A percentile compares a stretch with the other conserved stretches of the same genome.
Evolutionary conservation across 2,888 invertebrate species (phyloP).

Genomic region (Ethmia dodecea): DNA sequence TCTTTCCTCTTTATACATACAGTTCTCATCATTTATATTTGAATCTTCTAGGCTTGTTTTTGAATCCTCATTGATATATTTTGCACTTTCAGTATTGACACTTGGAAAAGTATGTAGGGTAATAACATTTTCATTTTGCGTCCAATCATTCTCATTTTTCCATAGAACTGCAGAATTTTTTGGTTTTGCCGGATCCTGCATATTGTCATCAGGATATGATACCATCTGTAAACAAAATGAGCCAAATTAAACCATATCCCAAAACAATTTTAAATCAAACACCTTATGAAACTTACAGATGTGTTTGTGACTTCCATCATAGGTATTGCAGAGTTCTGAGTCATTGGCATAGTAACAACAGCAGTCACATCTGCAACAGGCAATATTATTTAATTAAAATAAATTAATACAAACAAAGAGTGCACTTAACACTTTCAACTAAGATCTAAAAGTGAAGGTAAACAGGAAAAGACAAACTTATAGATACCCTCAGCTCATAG

Average conservation of each 20-base stretch:
- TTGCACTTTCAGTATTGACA: slow-evolving; percentile 49
- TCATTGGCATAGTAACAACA: slow-evolving; percentile 68
- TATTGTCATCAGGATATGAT: slow-evolving; percentile 63
- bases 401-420: slow-evolving; percentile 8
- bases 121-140: slow-evolving; percentile 55
- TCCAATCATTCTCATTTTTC: slow-evolving; percentile 63
- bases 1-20: slow-evolving; percentile 66
- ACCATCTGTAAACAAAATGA: slow-evolving; percentile 42
- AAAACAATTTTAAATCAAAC: slow-evolving; percentile 1
- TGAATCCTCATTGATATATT: slow-evolving; percentile 67
- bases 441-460: no score
- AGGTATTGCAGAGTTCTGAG: slow-evolving; percentile 65
- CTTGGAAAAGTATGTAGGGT: slow-evolving; percentile 56
- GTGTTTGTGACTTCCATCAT: slow-evolving; percentile 72
- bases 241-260: not conserved
- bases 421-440: no score
- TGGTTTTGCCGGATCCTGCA: slow-evolving; percentile 67
- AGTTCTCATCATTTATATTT: slow-evolving; percentile 67
- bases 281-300: slow-evolving; percentile 45
- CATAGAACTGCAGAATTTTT: slow-evolving; percentile 65
- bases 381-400: not conserved
- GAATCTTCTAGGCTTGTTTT: slow-evolving; percentile 69
- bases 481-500: slow-evolving; percentile 1
- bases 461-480: not conserved
- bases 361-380: slow-evolving; percentile 64